Conservation (phyloP, 2,888 invertebrate species). For the Scaptomyza cyrtandrae region DNA sequence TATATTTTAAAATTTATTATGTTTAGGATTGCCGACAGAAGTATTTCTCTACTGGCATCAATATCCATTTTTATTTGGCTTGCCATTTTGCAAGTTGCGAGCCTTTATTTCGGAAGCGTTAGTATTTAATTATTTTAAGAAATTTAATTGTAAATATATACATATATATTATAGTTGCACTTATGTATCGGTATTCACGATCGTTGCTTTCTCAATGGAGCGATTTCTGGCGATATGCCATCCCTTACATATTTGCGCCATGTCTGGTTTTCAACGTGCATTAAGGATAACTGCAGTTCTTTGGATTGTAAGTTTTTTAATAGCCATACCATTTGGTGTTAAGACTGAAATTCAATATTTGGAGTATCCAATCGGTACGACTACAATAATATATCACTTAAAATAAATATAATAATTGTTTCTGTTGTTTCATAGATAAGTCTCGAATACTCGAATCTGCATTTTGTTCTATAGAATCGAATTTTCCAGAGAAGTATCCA, state of each 20-base stretch:
- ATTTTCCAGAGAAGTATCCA: constrained; percentile 87
- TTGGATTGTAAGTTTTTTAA: constrained; percentile 91
- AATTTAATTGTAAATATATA: background rate
- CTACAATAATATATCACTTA: constrained; percentile 16
- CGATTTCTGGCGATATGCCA: constrained; percentile 96
- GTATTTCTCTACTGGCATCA: constrained; percentile 94
- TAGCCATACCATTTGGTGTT: constrained; percentile 91
- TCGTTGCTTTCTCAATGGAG: constrained; percentile 96
- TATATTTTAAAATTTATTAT: background rate
- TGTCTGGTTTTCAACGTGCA: constrained; percentile 93
- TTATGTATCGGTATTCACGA: constrained; percentile 95
- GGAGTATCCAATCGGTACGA: constrained; percentile 88
- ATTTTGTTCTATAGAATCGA: constrained; percentile 90
- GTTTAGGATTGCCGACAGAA: constrained; percentile 93
- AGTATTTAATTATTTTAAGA: constrained; percentile 85
- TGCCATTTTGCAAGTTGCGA: constrained; percentile 91
- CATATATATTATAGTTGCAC: constrained; percentile 88
- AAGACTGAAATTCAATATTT: constrained; percentile 91
- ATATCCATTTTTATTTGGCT: constrained; percentile 93
- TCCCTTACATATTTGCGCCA: constrained; percentile 92
- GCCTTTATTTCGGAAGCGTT: constrained; percentile 94
- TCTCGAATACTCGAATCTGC: constrained; percentile 89
- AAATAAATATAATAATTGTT: background rate
- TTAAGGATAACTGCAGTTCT: constrained; percentile 90
- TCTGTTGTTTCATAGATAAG: constrained; percentile 81